Percentiles rank a stretch among this genome's conserved stretches.
Evolutionary conservation across 2,797 vertebrate species (phyloP).

Genomic region (Mallotus villosus): DNA sequence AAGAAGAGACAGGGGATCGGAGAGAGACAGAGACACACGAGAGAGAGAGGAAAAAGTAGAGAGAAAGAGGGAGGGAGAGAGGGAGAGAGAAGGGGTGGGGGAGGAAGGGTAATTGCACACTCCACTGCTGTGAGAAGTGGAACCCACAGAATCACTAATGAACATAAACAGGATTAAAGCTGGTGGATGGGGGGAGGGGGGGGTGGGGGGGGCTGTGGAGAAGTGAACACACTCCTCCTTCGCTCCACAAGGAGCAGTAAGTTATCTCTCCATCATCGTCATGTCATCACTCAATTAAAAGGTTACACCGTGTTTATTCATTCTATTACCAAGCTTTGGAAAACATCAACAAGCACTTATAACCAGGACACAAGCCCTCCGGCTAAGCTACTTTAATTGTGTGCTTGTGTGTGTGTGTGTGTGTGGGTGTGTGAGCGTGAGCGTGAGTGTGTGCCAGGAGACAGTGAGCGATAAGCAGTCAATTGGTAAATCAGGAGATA

Average conservation of each 20-base stretch:
- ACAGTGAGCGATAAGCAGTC: constrained; percentile 13
- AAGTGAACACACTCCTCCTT: constrained; percentile 31
- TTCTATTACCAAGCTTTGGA: constrained; percentile 67
- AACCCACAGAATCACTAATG: constrained; percentile 35
- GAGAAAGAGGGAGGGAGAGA: background rate
- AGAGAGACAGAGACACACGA: background rate
- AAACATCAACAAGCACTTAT: constrained; percentile 74
- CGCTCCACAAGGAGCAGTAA: constrained; percentile 41
- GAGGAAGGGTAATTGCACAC: constrained; percentile 11
- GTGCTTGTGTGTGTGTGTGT: constrained; percentile 16
- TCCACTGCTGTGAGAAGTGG: constrained; percentile 1
- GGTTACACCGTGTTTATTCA: constrained; percentile 76
- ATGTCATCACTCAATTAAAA: constrained; percentile 77
- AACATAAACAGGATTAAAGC: constrained; percentile 56
- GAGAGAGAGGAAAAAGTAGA: background rate
- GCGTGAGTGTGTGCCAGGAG: constrained; percentile 4
- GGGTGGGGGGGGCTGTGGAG: constrained; percentile 30
- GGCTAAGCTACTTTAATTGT: constrained; percentile 44
- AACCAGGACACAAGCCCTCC: constrained; percentile 54
- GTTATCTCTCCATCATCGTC: constrained; percentile 68
- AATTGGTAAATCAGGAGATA: constrained; percentile 26
- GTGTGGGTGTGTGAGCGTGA: constrained; percentile 13
- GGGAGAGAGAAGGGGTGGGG: background rate
- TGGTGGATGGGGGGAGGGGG: constrained; percentile 30
- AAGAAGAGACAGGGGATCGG: background rate